Conservation (phyloP, 1,140 invertebrate genomes). For the Drosophila nigrodunni region DNA sequence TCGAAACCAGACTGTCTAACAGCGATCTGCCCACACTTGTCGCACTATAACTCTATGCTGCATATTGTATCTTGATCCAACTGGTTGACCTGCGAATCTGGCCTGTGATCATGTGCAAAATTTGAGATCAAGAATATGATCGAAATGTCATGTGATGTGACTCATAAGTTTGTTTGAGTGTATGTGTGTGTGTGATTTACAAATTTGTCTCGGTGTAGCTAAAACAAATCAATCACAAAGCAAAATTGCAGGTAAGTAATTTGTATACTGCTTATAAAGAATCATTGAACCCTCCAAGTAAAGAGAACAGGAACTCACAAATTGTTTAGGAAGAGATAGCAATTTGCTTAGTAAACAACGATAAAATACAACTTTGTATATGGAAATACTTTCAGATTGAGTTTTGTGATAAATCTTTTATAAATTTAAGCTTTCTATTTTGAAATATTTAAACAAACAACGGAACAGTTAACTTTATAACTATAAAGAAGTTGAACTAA, state of each 20-base stretch:
- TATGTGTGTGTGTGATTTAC: constrained; percentile 6
- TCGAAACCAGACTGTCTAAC: constrained; percentile 14
- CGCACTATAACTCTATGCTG: background rate
- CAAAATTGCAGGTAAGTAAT: constrained; percentile 15
- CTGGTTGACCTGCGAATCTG: constrained; percentile 10
- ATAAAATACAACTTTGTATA: no score
- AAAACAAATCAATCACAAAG: constrained; percentile 8
- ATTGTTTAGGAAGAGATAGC: background rate
- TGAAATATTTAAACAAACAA: no score
- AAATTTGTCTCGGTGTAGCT: background rate
- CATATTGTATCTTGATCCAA: constrained; percentile 17
- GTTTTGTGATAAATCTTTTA: no score
- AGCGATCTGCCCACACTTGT: constrained; percentile 31
- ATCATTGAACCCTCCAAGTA: background rate
- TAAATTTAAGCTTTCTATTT: no score
- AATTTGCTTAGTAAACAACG: no score
- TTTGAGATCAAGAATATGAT: constrained; percentile 34
- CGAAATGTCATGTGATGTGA: constrained; percentile 26
- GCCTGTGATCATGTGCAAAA: constrained; percentile 31
- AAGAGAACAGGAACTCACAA: background rate
- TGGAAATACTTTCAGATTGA: no score
- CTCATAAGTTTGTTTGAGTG: background rate
- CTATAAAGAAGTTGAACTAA: no score
- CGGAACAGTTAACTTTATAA: no score
- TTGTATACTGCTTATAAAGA: background rate